Conservation (phyloP, 2,888 invertebrate species). For the Hirtodrosophila duncani region DNA sequence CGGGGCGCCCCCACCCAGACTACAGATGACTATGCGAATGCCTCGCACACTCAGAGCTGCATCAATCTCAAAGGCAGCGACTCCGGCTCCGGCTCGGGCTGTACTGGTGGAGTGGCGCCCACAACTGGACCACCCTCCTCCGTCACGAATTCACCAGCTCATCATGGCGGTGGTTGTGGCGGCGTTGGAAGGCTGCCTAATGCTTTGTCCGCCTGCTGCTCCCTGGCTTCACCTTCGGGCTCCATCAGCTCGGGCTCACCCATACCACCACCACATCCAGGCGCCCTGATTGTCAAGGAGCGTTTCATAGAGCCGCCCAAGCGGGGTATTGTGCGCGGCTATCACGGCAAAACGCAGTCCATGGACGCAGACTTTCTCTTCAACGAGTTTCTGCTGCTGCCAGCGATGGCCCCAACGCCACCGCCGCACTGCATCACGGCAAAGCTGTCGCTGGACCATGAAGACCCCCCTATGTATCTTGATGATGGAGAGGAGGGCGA, state of each 20-base stretch:
- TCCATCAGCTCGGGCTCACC: conserved; percentile 10
- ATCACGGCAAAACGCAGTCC: conserved; percentile 75
- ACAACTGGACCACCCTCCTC: too few species aligned
- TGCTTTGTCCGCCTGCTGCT: conserved; percentile 41
- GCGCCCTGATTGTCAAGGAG: conserved; percentile 79
- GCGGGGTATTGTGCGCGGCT: conserved; percentile 78
- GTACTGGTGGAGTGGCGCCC: too few species aligned
- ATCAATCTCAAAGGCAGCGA: conserved; percentile 67
- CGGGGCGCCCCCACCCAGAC: conserved; percentile 57
- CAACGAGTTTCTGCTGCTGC: conserved; percentile 73
- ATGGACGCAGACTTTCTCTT: conserved; percentile 76
- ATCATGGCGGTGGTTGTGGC: background rate
- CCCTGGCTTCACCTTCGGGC: conserved; percentile 13
- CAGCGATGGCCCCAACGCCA: conserved; percentile 46
- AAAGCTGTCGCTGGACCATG: conserved; percentile 51
- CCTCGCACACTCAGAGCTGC: conserved; percentile 72
- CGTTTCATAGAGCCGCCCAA: conserved; percentile 80
- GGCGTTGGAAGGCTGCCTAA: conserved; percentile 22
- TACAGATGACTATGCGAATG: conserved; percentile 61
- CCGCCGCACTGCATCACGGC: conserved; percentile 33
- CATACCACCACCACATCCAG: conserved; percentile 65
- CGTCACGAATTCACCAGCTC: too few species aligned
- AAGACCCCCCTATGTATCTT: background rate
- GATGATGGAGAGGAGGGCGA: too few species aligned
- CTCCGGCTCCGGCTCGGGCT: conserved; percentile 35